A percentile compares a stretch with the other conserved stretches of the same genome.
These are phyloP conservation scores for Grus americana DNA, from an alignment of 2,113 vertebrate genomes.

Conservation along the genomic window DNA sequence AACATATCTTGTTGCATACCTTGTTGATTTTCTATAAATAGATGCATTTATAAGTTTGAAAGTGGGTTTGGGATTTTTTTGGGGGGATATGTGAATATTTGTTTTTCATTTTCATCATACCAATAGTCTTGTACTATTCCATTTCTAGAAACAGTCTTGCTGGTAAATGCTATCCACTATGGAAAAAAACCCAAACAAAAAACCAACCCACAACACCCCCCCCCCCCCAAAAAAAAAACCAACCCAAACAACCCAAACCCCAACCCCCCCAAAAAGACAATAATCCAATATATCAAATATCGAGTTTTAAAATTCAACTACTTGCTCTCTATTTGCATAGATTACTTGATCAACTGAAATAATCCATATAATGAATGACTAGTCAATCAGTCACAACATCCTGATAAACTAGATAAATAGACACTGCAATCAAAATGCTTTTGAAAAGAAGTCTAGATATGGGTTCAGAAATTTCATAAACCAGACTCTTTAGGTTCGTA, in stretches of 20 bases:
- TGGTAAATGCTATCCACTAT: not conserved
- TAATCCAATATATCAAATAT: not conserved
- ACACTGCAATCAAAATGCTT: not conserved
- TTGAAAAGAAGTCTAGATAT: not conserved
- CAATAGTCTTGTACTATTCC: not conserved
- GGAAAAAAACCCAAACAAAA: not conserved
- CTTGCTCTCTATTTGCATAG: not conserved
- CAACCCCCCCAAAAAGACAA: not conserved
- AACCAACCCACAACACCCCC: too few relatives aligned
- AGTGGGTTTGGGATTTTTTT: not conserved
- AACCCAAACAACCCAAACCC: too few relatives aligned
- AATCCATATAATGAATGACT: not conserved
- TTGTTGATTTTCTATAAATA: not conserved
- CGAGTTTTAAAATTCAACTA: not conserved
- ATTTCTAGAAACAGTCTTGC: not conserved
- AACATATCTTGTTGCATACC: not conserved
- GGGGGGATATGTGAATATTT: not conserved
- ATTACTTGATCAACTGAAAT: not conserved
- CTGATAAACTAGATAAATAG: not conserved
- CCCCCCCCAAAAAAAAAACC: too few relatives aligned
- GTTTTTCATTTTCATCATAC: not conserved
- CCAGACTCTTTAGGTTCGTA: too few relatives aligned
- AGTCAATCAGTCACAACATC: not conserved
- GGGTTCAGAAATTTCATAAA: not conserved
- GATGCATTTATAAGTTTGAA: not conserved